Percentiles rank a stretch among this genome's conserved stretches.
Conservation (phyloP, 2,797 vertebrate species). For the Channa striata region DNA sequence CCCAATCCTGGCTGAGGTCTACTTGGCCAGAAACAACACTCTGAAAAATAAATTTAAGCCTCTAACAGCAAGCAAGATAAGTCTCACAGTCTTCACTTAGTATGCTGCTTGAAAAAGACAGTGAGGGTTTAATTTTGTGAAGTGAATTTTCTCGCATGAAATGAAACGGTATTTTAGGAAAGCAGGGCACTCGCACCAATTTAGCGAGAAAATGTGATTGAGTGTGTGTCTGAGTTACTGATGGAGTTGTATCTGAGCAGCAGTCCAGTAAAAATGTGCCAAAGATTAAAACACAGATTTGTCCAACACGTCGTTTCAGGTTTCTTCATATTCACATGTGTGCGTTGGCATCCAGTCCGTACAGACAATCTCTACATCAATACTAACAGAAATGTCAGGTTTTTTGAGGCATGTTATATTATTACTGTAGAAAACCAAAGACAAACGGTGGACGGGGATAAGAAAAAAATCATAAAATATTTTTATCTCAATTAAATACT, state of each 20-base stretch:
- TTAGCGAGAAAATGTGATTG: slow-evolving; percentile 10
- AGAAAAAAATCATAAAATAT: too few species aligned
- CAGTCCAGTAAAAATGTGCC: neutral
- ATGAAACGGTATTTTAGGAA: slow-evolving; percentile 39
- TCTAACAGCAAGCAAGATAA: slow-evolving; percentile 49
- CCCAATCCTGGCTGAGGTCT: slow-evolving; percentile 22
- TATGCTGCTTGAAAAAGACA: slow-evolving; percentile 41
- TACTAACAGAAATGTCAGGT: too few species aligned
- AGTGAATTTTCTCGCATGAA: slow-evolving; percentile 34
- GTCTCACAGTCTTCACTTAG: slow-evolving; percentile 36
- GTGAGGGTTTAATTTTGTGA: slow-evolving; percentile 51
- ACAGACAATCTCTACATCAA: too few species aligned
- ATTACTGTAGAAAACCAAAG: neutral
- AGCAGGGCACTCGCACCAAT: slow-evolving; percentile 8
- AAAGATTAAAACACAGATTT: slow-evolving; percentile 15
- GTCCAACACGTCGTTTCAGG: neutral
- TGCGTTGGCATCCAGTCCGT: neutral
- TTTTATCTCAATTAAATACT: neutral
- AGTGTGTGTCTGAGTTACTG: slow-evolving; percentile 1
- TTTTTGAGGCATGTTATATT: neutral
- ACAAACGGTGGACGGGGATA: too few species aligned
- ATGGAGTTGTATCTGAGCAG: neutral
- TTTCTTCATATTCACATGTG: neutral
- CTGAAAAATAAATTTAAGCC: slow-evolving; percentile 48
- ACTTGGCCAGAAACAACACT: slow-evolving; percentile 36